Base-by-base conservation (phyloP, 2,797 vertebrate genomes). In the Discoglossus pictus region DNA sequence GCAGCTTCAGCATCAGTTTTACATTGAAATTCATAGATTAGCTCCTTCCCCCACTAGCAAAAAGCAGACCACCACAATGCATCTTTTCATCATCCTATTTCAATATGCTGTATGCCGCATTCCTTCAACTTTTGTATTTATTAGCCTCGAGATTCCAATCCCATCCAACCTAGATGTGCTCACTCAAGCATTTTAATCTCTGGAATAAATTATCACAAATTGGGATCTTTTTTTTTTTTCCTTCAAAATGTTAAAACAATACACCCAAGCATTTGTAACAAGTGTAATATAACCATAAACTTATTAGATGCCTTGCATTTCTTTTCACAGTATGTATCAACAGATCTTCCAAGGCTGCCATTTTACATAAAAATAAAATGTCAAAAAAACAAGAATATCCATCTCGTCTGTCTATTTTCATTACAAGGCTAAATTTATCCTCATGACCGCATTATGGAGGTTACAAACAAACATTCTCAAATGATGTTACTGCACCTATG, bases 151-250 rank as follows among this genome's bases (percentile, higher is more conserved):
- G 75, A 92, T 90, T 91, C 81, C 85, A 75, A 71, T 76, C 17
- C 56, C 79, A 74, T 75, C 71, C 76, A 86, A 78, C 83, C 83
- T 76, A 80, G 78, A 81, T 77, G 66, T 77, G 84, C 72, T 88
- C 83, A 87, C 79, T 83, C 83, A 89, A 78, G 85, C 83, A 86
- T 81, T 71, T 80, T 84, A 88, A 92, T 85, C 68, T 83, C 82
- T 71, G 83, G 82, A 82, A 82, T 80, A 86, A 78, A 75, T 88
- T 86, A 83, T 83, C 60, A 36, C 40, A 46, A 55, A 4, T 18
- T 35, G n/a, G 36, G 51, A 34, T 52, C 76, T 46, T 42, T 1
- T 47, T 40, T 56, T 56, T 40, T 42, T 34, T 54, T 24, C 4
- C 11, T 24, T n/a, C n/a, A 47, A 50, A 24, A 25, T 38, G 43